Evolutionary conservation across 2,888 invertebrate genomes (phyloP).

Genomic region (Colostygia pectinataria): DNA sequence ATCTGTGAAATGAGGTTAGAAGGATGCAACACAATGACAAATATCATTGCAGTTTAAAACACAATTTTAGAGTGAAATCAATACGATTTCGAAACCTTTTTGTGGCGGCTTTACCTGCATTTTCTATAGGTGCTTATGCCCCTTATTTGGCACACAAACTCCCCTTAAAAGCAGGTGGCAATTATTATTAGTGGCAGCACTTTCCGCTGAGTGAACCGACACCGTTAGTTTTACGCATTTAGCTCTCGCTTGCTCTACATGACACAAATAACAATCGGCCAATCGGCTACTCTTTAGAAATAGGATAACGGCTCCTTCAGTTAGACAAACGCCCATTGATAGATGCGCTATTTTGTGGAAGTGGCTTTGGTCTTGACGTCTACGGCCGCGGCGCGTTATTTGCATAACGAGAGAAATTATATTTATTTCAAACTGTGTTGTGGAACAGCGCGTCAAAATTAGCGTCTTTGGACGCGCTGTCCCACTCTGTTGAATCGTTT

Average conservation of each 20-base stretch:
- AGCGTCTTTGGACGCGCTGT: no score
- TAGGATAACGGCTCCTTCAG: slow-evolving; percentile 41
- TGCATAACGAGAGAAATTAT: no score
- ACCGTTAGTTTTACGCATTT: slow-evolving; percentile 79
- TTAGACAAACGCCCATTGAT: slow-evolving; percentile 2
- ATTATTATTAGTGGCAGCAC: slow-evolving; percentile 74
- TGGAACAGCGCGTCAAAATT: no score
- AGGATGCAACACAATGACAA: background rate
- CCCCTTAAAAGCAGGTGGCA: slow-evolving; percentile 68
- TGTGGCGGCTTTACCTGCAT: slow-evolving; percentile 9
- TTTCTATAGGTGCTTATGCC: slow-evolving; percentile 18
- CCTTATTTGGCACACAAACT: slow-evolving; percentile 47
- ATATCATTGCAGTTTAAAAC: background rate
- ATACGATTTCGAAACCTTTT: slow-evolving; percentile 8
- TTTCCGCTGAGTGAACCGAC: slow-evolving; percentile 77
- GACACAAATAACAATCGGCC: slow-evolving; percentile 77
- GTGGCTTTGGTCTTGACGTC: background rate
- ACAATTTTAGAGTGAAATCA: slow-evolving; percentile 7
- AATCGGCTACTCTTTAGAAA: slow-evolving; percentile 54
- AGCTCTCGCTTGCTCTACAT: slow-evolving; percentile 71
- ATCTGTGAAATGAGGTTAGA: slow-evolving; percentile 7
- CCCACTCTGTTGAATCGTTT: no score
- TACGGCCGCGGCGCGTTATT: background rate
- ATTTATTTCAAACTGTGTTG: no score
- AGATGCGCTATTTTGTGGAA: background rate